Base-by-base conservation (phyloP, 2,888 invertebrate genomes). In the Encarsia formosa region DNA sequence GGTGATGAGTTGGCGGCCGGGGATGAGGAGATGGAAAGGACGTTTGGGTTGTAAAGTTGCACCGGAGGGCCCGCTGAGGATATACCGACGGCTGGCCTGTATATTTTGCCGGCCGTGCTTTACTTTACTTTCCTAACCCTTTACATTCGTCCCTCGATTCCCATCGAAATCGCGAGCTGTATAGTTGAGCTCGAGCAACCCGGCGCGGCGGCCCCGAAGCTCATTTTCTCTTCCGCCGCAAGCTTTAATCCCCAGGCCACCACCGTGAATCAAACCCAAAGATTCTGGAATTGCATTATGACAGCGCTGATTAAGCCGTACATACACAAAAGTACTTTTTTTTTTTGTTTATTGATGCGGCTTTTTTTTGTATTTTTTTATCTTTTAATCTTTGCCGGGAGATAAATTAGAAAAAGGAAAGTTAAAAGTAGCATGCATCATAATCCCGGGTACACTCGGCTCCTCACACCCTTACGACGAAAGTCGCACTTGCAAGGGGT, bases 1-100 rank as follows among this genome's bases (percentile, higher is more conserved):
- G 71, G 63, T 66, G 70, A 73, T 70, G 71, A 72, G 71, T 70
- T 67, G 70, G 68, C 66, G 70, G 65, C 65, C 65, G 66, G 65
- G 63, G 61, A 62, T 63, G 61, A 63, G 63, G 65, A 66, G 67
- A 66, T 65, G 63, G 65, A 66, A 65, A 65, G 65, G 61, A 63
- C 62, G 62, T 61, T 60, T 58, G 63, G 66, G 68, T 63, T 69
- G 69, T 69, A 68, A 71, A 70, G 70, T 70, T 71, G 66, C 69
- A 66, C 71, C 70, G 63, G 69, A 61, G 69, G 70, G 72, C 62
- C 71, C 34, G 40, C 6, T 5, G 24, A 5, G 15, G 20, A 24
- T 24, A 23, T 9, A 29, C 9, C 41, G 26, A 16, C 26, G 19
- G 26, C 19, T 38, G n/a, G 63, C 66, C 65, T 68, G 68, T 68